Evolutionary conservation across 2,888 invertebrate species (phyloP), one percentile per base, ranked within the genome.

Genomic region (Cheiracanthium punctorium): DNA sequence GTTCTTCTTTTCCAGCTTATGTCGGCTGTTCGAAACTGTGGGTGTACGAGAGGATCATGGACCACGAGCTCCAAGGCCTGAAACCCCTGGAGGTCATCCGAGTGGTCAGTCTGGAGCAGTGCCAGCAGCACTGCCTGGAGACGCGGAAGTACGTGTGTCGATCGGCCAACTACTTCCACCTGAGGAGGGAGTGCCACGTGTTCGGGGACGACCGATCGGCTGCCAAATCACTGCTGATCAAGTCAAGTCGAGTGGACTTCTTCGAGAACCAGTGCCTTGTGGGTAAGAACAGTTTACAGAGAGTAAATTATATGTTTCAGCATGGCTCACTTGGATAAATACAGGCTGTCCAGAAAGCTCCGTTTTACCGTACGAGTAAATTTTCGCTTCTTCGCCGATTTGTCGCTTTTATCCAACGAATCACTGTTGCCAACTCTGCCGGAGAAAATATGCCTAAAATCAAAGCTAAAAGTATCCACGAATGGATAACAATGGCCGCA

Each of bases 231-330:
- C 90, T 91, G 24, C 89, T 91, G 82, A 90, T 90, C 75, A 90
- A 90, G 88, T 91, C 91, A 29, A 92, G 92, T 90, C 91, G 92
- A 89, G 91, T 93, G 41, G 93, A 93, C 89, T 93, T 93, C 90
- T 92, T 93, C 91, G 93, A 93, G 90, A 93, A 93, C 90, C 93
- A 93, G 90, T 93, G 93, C 89, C 91, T 93, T 33, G 91, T 92
- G 88, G 92, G 93, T 93, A 90, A 90, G 90, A 79, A 20, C n/a
- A n/a, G n/a, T n/a, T n/a, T n/a, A n/a, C n/a, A n/a, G n/a, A n/a
- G n/a, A n/a, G n/a, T n/a, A n/a, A n/a, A n/a, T n/a, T n/a, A n/a
- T n/a, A n/a, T n/a, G n/a, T n/a, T n/a, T n/a, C n/a, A n/a, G n/a
- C n/a, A n/a, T n/a, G n/a, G n/a, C n/a, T n/a, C n/a, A n/a, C n/a